These are phyloP conservation scores for Camelus bactrianus DNA, from an alignment of 2,113 vertebrate species.

Conservation along the genomic window DNA sequence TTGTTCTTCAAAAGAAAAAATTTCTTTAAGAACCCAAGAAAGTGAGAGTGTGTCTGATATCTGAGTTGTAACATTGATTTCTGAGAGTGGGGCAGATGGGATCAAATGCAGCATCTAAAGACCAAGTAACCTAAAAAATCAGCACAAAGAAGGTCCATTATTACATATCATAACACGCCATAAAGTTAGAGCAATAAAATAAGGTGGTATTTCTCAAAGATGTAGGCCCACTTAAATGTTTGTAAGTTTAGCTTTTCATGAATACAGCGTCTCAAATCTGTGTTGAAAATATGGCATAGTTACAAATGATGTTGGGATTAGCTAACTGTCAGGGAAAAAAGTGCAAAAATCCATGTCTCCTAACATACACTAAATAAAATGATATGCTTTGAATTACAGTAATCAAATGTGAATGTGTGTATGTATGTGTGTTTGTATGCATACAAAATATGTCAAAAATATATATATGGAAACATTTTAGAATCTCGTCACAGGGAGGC, in stretches of 20 bases:
- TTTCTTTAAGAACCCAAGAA: background rate
- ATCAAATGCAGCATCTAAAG: background rate
- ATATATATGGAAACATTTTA: background rate
- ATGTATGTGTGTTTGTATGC: background rate
- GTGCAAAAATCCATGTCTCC: background rate
- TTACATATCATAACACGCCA: background rate
- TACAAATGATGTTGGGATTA: conserved; percentile 1
- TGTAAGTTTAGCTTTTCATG: background rate
- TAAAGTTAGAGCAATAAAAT: background rate
- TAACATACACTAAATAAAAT: background rate
- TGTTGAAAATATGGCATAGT: background rate
- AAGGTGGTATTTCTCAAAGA: background rate
- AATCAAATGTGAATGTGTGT: background rate
- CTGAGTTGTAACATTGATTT: background rate
- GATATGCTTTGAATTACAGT: background rate
- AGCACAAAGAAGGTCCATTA: background rate
- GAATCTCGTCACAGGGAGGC: background rate
- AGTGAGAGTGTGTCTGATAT: background rate
- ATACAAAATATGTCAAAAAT: background rate
- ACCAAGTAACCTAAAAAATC: background rate
- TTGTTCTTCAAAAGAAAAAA: conserved; percentile 39
- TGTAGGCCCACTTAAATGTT: background rate
- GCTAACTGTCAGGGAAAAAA: background rate
- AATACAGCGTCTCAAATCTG: background rate
- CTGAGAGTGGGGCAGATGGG: background rate